Evolutionary conservation across 2,113 vertebrate genomes (phyloP).

Genomic region (Pachypanchax playfairii): DNA sequence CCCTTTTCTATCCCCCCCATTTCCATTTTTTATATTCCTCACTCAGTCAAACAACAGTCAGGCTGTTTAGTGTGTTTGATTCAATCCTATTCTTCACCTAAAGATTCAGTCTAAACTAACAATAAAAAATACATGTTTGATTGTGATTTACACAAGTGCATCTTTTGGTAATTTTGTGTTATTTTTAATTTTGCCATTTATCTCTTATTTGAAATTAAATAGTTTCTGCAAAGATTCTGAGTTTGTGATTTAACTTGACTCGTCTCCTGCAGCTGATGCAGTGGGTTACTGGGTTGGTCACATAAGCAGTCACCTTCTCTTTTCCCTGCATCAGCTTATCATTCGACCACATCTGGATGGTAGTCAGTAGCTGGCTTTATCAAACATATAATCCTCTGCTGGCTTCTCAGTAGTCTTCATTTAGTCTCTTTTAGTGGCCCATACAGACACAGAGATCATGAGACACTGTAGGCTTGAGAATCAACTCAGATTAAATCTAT

Average conservation of each 20-base stretch:
- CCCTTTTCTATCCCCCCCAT: slow-evolving; percentile 15
- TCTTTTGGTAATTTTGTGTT: no score
- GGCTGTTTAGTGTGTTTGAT: not conserved
- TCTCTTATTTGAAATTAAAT: no score
- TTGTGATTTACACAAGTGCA: no score
- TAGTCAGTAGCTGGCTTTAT: not conserved
- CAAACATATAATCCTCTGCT: not conserved
- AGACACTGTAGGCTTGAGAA: no score
- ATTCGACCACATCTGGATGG: not conserved
- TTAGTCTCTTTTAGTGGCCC: not conserved
- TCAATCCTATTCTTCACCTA: no score
- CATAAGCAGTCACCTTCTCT: not conserved
- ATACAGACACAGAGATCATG: not conserved
- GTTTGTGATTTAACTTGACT: no score
- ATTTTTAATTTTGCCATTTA: no score
- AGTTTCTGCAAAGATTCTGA: no score
- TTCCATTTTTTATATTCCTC: not conserved
- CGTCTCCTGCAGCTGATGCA: no score
- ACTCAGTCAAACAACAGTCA: slow-evolving; percentile 7
- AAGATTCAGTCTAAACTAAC: no score
- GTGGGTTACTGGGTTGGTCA: not conserved
- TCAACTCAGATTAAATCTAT: no score
- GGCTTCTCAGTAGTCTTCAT: not conserved
- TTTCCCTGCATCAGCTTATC: not conserved
- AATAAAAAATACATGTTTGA: no score